Conservation (phyloP, 2,797 vertebrate genomes). For the Salmo trutta region DNA sequence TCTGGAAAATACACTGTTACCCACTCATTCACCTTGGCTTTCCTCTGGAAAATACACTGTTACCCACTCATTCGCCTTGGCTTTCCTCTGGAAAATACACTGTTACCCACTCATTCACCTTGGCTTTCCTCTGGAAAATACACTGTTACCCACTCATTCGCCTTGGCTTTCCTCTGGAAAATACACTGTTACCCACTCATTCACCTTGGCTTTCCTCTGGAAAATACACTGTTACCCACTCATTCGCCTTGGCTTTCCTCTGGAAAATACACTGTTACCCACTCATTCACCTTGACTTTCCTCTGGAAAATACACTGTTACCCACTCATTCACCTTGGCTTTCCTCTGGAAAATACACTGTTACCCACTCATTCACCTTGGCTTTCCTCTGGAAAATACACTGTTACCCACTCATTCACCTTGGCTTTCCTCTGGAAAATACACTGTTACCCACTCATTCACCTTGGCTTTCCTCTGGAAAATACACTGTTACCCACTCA, state of each 20-base stretch:
- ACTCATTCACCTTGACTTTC: background rate
- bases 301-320: too few relatives aligned
- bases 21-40: background rate
- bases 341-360: constrained; percentile 3
- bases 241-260: constrained; percentile 19
- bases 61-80: constrained; percentile 21
- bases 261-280: background rate
- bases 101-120: background rate
- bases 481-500: constrained; percentile 1
- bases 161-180: constrained; percentile 20
- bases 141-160: constrained; percentile 5
- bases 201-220: background rate
- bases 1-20: background rate
- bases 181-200: too few relatives aligned
- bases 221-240: background rate
- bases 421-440: constrained; percentile 13
- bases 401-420: constrained; percentile 16
- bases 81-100: background rate
- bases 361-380: background rate
- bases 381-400: too few relatives aligned
- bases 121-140: too few relatives aligned
- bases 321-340: constrained; percentile 20
- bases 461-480: background rate
- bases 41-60: too few relatives aligned
- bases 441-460: background rate